Evolutionary conservation across 37 sponge, comb jelly and placozoan genomes (phyloP), one percentile per base, ranked within the genome.

Genomic region (Aplysina aerophoba): DNA sequence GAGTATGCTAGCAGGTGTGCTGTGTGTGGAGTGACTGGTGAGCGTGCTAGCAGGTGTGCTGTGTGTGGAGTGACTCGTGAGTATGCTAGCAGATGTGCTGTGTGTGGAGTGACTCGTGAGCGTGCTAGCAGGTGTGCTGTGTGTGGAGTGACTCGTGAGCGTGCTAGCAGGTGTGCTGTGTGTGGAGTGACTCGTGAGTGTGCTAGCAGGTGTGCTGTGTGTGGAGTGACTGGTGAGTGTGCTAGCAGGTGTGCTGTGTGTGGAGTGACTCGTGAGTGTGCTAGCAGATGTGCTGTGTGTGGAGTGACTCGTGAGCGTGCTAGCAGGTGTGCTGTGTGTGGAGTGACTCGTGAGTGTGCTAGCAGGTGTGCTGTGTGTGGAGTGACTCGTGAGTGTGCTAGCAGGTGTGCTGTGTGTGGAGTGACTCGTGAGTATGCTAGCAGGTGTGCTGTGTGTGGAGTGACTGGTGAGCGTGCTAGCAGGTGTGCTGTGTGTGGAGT

Each of bases 1-100:
- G n/a, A n/a, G n/a, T n/a, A n/a, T n/a, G n/a, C 28, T 89, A 25
- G 56, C 80, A 64, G 87, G 78, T 80, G 33, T n/a, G 62, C 57
- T 55, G 24, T 37, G 22, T 21, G 17, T 14, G 16, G 24, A n/a
- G 33, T 6, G 65, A 33, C 19, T 59, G 16, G 21, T 37, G 56
- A 14, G 12, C 4, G n/a, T 27, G 63, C 27, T 62, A 14, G 27
- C 2, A 27, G 63, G 63, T 62, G n/a, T 27, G 63, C 27, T n/a
- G n/a, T n/a, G n/a, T n/a, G n/a, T n/a, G n/a, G n/a, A n/a, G n/a
- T n/a, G n/a, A n/a, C n/a, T n/a, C n/a, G n/a, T n/a, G n/a, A n/a
- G n/a, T n/a, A n/a, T n/a, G n/a, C 28, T 89, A 25, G 56, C 80
- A 64, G 87, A 64, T 80, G 33, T n/a, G 62, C 57, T 55, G 24